Percentiles rank a stretch among this genome's conserved stretches.
Evolutionary conservation across 2,888 invertebrate species (phyloP).

Genomic region (Lasioglossum pauxillum): DNA sequence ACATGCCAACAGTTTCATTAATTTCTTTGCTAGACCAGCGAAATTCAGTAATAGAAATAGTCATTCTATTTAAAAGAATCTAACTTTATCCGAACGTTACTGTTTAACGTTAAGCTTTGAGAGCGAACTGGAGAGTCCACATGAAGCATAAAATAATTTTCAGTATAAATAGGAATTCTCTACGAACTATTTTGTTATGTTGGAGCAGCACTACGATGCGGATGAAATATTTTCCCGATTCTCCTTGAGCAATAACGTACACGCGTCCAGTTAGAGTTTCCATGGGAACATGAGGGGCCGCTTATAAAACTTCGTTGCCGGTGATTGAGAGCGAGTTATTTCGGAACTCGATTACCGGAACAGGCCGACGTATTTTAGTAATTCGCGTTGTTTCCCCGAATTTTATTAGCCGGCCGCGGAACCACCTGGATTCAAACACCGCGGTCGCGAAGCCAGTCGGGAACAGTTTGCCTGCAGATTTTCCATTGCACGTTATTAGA

Average conservation of each 20-base stretch:
- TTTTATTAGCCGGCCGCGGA: slow-evolving; percentile 38
- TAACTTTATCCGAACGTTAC: too few relatives aligned
- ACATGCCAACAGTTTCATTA: too few relatives aligned
- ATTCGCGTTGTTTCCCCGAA: slow-evolving; percentile 31
- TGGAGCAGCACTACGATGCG: neutral
- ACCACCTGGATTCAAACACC: slow-evolving; percentile 15
- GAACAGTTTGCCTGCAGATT: neutral
- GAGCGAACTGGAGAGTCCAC: too few relatives aligned
- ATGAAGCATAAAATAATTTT: neutral
- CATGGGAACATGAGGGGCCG: neutral
- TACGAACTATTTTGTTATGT: neutral
- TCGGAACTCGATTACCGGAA: slow-evolving; percentile 47
- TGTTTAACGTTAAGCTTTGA: too few relatives aligned
- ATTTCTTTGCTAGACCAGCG: too few relatives aligned
- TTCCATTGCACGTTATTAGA: slow-evolving; percentile 8
- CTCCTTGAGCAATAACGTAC: neutral
- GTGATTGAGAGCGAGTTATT: slow-evolving; percentile 33
- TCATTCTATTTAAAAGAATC: too few relatives aligned
- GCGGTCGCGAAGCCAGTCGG: neutral
- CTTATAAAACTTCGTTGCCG: slow-evolving; percentile 50
- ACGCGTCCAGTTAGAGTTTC: neutral
- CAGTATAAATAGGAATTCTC: neutral
- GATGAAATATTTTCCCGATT: neutral
- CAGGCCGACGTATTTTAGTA: slow-evolving; percentile 7
- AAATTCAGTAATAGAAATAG: too few relatives aligned